Conservation (phyloP, 23 tunicate species). For the Botrylloides violaceus region DNA sequence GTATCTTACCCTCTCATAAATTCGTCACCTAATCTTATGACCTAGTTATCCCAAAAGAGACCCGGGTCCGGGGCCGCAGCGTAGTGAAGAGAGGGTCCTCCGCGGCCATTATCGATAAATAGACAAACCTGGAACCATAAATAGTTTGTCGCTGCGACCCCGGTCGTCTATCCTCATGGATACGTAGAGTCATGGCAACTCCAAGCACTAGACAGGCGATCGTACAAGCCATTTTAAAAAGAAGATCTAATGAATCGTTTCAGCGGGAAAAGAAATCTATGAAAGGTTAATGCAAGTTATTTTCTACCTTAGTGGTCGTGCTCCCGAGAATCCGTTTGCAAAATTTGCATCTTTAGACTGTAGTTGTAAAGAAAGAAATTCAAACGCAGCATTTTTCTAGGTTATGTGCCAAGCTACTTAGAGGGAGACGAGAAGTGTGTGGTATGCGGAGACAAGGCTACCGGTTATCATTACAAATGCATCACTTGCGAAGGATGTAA, state of each 20-base stretch:
- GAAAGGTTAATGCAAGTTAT: slow-evolving; percentile 26
- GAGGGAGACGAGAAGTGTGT: slow-evolving; percentile 60
- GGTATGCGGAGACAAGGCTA: slow-evolving; percentile 76
- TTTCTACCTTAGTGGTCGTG: too few relatives aligned
- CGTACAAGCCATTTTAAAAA: slow-evolving; percentile 26
- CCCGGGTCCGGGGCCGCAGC: slow-evolving; percentile 26
- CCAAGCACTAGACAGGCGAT: slow-evolving; percentile 27
- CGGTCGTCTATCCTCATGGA: slow-evolving; percentile 10
- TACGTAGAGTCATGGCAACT: slow-evolving; percentile 8
- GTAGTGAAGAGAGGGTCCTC: slow-evolving; percentile 6
- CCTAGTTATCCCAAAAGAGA: slow-evolving; percentile 15
- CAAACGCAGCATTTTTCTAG: too few relatives aligned
- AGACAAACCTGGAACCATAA: neutral
- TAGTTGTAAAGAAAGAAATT: too few relatives aligned
- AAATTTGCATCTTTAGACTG: too few relatives aligned
- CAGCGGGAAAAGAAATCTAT: slow-evolving; percentile 27
- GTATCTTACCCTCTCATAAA: slow-evolving; percentile 2
- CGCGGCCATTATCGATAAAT: neutral
- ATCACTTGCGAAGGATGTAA: slow-evolving; percentile 86
- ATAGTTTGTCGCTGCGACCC: slow-evolving; percentile 9
- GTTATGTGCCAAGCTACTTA: slow-evolving; percentile 55
- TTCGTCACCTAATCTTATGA: slow-evolving; percentile 4
- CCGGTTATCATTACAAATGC: slow-evolving; percentile 78
- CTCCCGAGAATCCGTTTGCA: too few relatives aligned
- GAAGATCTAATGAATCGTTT: slow-evolving; percentile 1